These are phyloP conservation scores for Gymnoscopelus braueri DNA, from an alignment of 2,797 vertebrate species.

Conservation along the genomic window DNA sequence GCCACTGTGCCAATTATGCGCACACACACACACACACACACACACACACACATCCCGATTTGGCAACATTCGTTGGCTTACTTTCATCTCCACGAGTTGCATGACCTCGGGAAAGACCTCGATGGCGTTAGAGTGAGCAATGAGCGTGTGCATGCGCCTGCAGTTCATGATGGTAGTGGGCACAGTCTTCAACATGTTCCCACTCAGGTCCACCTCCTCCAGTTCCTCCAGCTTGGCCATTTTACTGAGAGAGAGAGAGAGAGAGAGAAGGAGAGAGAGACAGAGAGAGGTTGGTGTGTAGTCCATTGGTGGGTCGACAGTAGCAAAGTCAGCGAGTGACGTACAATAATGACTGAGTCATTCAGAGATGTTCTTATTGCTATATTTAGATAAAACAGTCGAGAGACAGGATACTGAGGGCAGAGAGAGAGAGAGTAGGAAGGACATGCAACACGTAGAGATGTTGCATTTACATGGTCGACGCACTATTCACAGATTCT, in stretches of 20 bases:
- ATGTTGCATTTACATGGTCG: no score
- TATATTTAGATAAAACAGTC: no score
- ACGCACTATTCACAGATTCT: no score
- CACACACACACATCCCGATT: background rate
- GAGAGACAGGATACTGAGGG: no score
- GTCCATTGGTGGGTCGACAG: background rate
- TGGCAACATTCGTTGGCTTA: constrained; percentile 53
- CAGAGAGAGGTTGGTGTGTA: background rate
- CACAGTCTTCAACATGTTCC: constrained; percentile 95
- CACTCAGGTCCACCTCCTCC: constrained; percentile 96
- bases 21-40: background rate
- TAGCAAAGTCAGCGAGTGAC: background rate
- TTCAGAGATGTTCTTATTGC: background rate
- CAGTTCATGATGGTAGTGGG: constrained; percentile 97
- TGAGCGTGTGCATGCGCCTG: constrained; percentile 93
- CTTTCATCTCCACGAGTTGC: constrained; percentile 98
- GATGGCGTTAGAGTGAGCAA: constrained; percentile 95
- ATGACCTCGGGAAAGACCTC: constrained; percentile 98
- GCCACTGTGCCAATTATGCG: no score
- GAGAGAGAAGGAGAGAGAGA: background rate
- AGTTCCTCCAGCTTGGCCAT: constrained; percentile 98
- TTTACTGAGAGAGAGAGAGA: constrained; percentile 83
- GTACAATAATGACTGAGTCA: background rate
- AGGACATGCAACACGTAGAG: background rate
- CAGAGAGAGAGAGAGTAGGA: background rate